A percentile compares a stretch with the other conserved stretches of the same genome.
Evolutionary conservation across 2,888 invertebrate species (phyloP).

Genomic region (Agrochola lychnidis): DNA sequence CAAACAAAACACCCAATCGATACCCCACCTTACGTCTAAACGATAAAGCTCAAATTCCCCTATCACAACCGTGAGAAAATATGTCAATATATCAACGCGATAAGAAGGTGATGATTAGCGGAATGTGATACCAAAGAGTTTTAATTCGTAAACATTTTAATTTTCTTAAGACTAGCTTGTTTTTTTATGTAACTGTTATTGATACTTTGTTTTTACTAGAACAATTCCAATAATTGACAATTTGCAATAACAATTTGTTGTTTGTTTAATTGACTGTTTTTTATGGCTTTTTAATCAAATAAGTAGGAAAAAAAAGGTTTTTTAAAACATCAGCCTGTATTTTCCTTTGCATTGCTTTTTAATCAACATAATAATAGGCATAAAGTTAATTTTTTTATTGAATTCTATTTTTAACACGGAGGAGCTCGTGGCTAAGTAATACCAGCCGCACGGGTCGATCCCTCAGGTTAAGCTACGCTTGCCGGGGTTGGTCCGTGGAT

Average conservation of each 20-base stretch:
- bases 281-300: not conserved
- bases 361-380: too few relatives aligned
- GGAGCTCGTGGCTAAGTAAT: too few relatives aligned
- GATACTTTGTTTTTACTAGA: constrained; percentile 59
- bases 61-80: constrained; percentile 78
- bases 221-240: constrained; percentile 51
- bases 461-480: too few relatives aligned
- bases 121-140: constrained; percentile 69
- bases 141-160: constrained; percentile 66
- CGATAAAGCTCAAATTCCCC: constrained; percentile 61
- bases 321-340: not conserved
- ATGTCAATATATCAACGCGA: constrained; percentile 72
- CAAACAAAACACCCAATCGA: constrained; percentile 46
- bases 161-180: constrained; percentile 53
- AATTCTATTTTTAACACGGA: too few relatives aligned
- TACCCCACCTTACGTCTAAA: constrained; percentile 40
- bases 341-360: not conserved
- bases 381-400: too few relatives aligned
- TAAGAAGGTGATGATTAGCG: constrained; percentile 72
- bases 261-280: constrained; percentile 19
- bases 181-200: constrained; percentile 59
- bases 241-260: constrained; percentile 20
- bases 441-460: too few relatives aligned
- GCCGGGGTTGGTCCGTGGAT: too few relatives aligned
- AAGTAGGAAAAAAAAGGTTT: not conserved